These are phyloP conservation scores for Pachymerium ferrugineum DNA, from an alignment of 2,888 invertebrate species.

Conservation along the genomic window DNA sequence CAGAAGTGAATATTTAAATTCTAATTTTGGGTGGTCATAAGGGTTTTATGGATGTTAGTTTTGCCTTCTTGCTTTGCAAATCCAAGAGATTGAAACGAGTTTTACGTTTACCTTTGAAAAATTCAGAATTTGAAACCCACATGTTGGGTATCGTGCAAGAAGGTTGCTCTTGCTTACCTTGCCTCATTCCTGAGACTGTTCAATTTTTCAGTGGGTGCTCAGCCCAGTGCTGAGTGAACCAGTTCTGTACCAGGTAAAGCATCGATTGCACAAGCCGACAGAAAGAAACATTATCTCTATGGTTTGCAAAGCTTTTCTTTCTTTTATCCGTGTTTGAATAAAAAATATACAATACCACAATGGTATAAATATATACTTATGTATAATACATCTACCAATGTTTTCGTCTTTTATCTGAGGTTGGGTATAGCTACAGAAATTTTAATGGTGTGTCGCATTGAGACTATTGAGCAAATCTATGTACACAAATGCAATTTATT, in stretches of 20 bases:
- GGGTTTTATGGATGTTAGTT: slow-evolving; percentile 2
- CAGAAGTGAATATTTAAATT: slow-evolving; percentile 16
- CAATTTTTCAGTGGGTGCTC: slow-evolving; percentile 14
- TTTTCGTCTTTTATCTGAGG: no score
- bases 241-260: not conserved
- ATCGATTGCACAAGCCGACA: not conserved
- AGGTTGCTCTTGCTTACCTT: not conserved
- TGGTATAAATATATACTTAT: no score
- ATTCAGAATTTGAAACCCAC: not conserved
- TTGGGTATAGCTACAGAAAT: no score
- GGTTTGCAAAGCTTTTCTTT: not conserved
- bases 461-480: no score
- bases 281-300: not conserved
- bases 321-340: no score
- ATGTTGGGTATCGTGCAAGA: not conserved
- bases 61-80: slow-evolving; percentile 19
- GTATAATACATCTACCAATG: no score
- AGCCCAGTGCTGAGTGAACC: slow-evolving; percentile 11
- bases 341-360: no score
- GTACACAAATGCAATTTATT: no score
- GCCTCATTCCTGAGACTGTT: not conserved
- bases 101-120: slow-evolving; percentile 5
- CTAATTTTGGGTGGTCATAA: not conserved
- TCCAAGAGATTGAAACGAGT: slow-evolving; percentile 5
- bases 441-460: no score